These are phyloP conservation scores for Chelon labrosus DNA, from an alignment of 2,797 vertebrate genomes.

Conservation along the genomic window DNA sequence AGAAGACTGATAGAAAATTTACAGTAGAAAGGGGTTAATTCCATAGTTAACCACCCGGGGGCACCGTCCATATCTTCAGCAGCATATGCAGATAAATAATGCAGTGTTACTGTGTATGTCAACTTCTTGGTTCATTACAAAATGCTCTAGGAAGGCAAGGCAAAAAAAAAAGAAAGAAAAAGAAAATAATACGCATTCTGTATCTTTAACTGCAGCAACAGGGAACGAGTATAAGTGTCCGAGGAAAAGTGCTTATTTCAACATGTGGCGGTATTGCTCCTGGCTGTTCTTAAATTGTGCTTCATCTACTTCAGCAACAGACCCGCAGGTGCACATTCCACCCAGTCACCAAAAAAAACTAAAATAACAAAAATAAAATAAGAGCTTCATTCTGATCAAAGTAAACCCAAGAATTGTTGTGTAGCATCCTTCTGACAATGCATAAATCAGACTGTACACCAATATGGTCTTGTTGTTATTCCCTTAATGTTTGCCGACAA, in stretches of 20 bases:
- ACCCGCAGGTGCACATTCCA: slow-evolving; percentile 67
- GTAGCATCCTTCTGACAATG: slow-evolving; percentile 58
- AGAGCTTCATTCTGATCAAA: slow-evolving; percentile 67
- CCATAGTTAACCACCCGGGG: slow-evolving; percentile 38
- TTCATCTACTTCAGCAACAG: slow-evolving; percentile 64
- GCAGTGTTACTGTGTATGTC: slow-evolving; percentile 35
- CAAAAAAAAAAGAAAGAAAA: slow-evolving; percentile 26
- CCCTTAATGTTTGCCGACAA: slow-evolving; percentile 81
- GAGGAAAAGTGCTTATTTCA: slow-evolving; percentile 77
- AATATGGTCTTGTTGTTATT: slow-evolving; percentile 80
- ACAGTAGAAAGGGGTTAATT: slow-evolving; percentile 33
- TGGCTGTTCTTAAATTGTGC: slow-evolving; percentile 76
- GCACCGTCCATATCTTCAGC: slow-evolving; percentile 52
- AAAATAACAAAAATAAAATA: slow-evolving; percentile 73
- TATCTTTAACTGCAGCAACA: slow-evolving; percentile 51
- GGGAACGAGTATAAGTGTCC: slow-evolving; percentile 56
- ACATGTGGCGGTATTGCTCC: slow-evolving; percentile 57
- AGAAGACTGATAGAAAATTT: slow-evolving; percentile 11
- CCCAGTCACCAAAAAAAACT: slow-evolving; percentile 81
- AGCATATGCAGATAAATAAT: slow-evolving; percentile 58
- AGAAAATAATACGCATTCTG: slow-evolving; percentile 47
- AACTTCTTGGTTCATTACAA: slow-evolving; percentile 41
- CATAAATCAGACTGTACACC: slow-evolving; percentile 85
- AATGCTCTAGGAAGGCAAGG: slow-evolving; percentile 57
- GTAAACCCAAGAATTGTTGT: slow-evolving; percentile 45